Conservation (phyloP, 2,797 vertebrate species). For the Semaprochilodus insignis region DNA sequence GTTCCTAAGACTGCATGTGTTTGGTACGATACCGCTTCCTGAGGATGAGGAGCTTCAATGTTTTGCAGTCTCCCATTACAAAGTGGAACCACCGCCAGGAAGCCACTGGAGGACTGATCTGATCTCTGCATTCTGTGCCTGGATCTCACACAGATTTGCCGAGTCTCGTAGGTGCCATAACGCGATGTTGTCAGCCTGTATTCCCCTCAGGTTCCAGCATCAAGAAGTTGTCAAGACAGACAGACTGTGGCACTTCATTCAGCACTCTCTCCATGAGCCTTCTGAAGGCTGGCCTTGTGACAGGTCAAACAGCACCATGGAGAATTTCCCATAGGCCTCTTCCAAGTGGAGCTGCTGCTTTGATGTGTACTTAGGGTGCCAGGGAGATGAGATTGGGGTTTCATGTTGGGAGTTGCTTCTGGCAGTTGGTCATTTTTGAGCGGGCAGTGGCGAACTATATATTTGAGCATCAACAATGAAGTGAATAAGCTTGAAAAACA, state of each 20-base stretch:
- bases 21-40: neutral
- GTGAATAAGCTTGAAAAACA: neutral
- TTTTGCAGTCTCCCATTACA: neutral
- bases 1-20: too few species aligned
- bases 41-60: neutral
- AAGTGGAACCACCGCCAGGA: neutral
- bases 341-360: neutral
- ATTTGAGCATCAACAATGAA: neutral
- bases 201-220: neutral
- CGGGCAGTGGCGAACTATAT: neutral
- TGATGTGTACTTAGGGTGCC: slow-evolving; percentile 2
- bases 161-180: neutral
- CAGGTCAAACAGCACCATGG: neutral
- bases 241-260: neutral
- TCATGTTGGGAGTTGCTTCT: slow-evolving; percentile 4
- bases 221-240: neutral
- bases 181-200: neutral
- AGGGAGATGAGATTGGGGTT: neutral
- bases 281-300: neutral
- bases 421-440: neutral
- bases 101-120: neutral
- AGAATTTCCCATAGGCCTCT: neutral
- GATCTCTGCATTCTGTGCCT: neutral
- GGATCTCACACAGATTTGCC: neutral
- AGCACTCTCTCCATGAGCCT: neutral